Conservation (phyloP, 2,113 vertebrate genomes). For the Rhinolophus ferrumequinum region DNA sequence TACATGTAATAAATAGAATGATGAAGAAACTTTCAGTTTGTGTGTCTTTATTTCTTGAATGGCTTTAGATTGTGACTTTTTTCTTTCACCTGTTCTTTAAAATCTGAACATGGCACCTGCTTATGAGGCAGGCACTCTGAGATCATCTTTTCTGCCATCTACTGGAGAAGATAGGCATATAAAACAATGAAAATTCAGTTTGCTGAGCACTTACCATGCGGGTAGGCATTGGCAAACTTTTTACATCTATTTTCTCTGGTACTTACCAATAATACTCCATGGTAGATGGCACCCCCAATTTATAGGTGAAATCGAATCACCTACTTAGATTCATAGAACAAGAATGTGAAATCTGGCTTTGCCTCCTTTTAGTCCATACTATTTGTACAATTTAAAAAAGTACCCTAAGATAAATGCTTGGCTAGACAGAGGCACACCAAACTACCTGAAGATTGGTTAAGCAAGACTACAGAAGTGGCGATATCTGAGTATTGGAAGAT, state of each 20-base stretch:
- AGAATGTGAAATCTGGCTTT: not conserved
- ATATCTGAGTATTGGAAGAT: not conserved
- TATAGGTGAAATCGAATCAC: not conserved
- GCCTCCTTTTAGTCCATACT: not conserved
- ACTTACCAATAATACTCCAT: not conserved
- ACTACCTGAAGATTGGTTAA: not conserved
- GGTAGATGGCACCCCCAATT: not conserved
- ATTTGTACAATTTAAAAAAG: not conserved
- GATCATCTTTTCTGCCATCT: not conserved
- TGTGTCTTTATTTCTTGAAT: slow-evolving; percentile 82
- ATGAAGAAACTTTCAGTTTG: slow-evolving; percentile 83
- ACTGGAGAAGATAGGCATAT: not conserved
- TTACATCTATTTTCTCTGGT: not conserved
- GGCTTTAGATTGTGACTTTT: slow-evolving; percentile 44
- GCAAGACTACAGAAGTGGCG: not conserved
- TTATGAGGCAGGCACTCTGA: not conserved
- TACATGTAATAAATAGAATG: slow-evolving; percentile 89
- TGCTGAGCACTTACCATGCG: not conserved
- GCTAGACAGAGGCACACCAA: not conserved
- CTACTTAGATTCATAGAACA: not conserved
- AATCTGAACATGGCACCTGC: not conserved
- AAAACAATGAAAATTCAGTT: not conserved
- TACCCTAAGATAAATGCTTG: not conserved
- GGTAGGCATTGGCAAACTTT: not conserved
- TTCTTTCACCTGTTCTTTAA: slow-evolving; percentile 22